Evolutionary conservation across 2,797 vertebrate genomes (phyloP).

Genomic region (Otolemur crassicaudatus): DNA sequence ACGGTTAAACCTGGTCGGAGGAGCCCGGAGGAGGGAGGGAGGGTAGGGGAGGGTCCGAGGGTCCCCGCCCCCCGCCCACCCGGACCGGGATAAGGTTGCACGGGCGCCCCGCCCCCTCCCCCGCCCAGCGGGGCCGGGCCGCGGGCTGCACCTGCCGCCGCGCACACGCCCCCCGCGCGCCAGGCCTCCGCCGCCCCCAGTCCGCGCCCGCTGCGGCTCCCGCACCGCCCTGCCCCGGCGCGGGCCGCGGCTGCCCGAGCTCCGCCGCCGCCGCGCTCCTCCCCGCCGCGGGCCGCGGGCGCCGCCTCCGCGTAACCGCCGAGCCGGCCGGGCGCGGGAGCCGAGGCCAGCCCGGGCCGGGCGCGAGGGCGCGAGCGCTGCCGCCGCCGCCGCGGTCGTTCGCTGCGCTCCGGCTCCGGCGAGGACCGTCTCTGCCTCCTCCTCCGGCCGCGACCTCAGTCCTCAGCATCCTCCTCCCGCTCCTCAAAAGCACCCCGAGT

Average conservation of each 20-base stretch:
- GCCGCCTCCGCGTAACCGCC: constrained; percentile 54
- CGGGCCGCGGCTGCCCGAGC: constrained; percentile 3
- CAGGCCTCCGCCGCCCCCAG: constrained; percentile 44
- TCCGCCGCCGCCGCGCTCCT: constrained; percentile 48
- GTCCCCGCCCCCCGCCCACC: constrained; percentile 51
- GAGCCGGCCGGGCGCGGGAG: constrained; percentile 37
- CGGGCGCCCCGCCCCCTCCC: neutral
- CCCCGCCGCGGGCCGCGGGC: constrained; percentile 80
- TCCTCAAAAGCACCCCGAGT: constrained; percentile 26
- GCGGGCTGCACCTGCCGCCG: constrained; percentile 69
- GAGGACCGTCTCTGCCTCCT: neutral
- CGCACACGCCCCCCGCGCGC: constrained; percentile 65
- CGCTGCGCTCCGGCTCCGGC: neutral
- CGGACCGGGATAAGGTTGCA: too few species aligned
- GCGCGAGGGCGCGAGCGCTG: neutral
- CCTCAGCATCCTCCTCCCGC: constrained; percentile 10
- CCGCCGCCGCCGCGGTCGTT: constrained; percentile 63
- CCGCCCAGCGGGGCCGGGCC: neutral
- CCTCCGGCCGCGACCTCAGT: neutral
- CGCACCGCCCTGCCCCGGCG: constrained; percentile 27
- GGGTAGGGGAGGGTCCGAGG: too few species aligned
- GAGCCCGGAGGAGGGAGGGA: neutral
- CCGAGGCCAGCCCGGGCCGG: constrained; percentile 2
- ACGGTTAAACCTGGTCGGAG: constrained; percentile 58
- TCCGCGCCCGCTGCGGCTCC: constrained; percentile 43